These are phyloP conservation scores for Morus bassanus DNA, from an alignment of 2,797 vertebrate species.

Conservation along the genomic window DNA sequence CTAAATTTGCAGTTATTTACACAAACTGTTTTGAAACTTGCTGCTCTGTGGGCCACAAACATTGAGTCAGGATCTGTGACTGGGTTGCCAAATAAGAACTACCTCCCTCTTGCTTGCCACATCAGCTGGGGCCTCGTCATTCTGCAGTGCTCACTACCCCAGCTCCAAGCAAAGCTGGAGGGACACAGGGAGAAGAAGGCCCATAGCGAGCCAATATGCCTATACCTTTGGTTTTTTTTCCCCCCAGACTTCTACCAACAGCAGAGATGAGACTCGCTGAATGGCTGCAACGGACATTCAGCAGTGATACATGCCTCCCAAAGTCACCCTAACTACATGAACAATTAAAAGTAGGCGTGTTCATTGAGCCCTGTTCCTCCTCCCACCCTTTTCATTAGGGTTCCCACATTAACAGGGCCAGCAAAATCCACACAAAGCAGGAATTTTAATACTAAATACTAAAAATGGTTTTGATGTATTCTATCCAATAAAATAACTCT, in stretches of 20 bases:
- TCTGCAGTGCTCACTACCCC: background rate
- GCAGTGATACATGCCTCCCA: background rate
- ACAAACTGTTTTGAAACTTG: background rate
- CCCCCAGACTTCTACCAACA: background rate
- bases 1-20: background rate
- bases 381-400: background rate
- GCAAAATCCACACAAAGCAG: background rate
- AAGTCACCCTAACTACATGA: background rate
- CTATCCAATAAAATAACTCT: background rate
- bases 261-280: background rate
- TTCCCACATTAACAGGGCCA: background rate
- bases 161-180: background rate
- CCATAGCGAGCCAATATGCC: background rate
- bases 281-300: background rate
- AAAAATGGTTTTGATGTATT: background rate
- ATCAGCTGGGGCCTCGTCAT: background rate
- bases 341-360: background rate
- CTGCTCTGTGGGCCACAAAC: background rate
- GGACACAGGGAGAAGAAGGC: background rate
- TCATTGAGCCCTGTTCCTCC: background rate
- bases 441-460: background rate
- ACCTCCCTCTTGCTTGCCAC: background rate
- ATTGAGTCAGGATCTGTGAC: background rate
- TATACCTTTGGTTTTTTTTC: accelerated
- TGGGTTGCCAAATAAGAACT: background rate